Evolutionary conservation across 2,113 vertebrate species (phyloP).

Genomic region (Semnopithecus entellus): DNA sequence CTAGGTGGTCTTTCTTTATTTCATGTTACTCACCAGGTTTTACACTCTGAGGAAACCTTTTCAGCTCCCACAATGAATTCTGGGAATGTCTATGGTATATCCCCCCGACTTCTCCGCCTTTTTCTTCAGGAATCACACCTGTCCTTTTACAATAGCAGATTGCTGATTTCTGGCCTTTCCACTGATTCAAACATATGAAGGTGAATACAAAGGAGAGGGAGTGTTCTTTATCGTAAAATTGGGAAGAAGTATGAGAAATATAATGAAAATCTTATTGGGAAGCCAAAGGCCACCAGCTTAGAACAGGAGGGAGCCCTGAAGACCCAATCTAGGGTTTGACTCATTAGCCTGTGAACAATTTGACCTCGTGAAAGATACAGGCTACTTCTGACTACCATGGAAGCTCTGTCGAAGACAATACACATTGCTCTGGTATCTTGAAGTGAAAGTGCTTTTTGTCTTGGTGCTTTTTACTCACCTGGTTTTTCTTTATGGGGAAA

Average conservation of each 20-base stretch:
- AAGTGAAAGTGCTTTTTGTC: background rate
- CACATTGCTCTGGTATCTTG: too few relatives aligned
- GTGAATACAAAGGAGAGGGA: background rate
- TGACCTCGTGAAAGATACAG: background rate
- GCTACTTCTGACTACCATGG: background rate
- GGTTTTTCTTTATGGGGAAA: accelerated
- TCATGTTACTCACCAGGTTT: background rate
- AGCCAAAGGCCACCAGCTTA: background rate
- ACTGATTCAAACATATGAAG: background rate
- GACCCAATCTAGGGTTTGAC: background rate
- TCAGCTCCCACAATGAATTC: background rate
- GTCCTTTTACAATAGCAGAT: background rate
- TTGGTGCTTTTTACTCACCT: slow-evolving; percentile 50
- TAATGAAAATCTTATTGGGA: background rate
- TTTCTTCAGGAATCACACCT: background rate
- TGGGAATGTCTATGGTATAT: background rate
- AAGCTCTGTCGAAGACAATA: background rate
- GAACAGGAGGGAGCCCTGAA: too few relatives aligned
- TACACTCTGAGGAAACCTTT: background rate
- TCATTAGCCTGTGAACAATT: background rate
- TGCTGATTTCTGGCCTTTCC: background rate
- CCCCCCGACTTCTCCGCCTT: background rate
- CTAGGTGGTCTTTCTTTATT: background rate
- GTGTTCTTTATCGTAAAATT: background rate
- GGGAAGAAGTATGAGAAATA: background rate